Conservation (phyloP, 2,797 vertebrate genomes). For the Phylloscopus collybita region DNA sequence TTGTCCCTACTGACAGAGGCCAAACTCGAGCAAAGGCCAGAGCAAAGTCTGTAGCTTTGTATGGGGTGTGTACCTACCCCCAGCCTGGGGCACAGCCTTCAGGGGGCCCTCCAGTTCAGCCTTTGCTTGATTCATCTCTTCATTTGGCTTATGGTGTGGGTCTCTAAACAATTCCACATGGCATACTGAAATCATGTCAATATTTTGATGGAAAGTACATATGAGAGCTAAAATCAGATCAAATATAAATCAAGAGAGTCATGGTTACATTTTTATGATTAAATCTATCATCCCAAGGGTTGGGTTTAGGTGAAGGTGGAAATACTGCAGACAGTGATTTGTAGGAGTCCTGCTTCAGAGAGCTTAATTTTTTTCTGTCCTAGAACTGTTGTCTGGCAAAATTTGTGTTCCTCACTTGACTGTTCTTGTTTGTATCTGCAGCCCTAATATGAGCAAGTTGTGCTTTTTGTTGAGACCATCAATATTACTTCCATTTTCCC, state of each 20-base stretch:
- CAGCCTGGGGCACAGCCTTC: conserved; percentile 33
- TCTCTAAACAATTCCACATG: conserved; percentile 57
- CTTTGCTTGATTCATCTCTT: conserved; percentile 56
- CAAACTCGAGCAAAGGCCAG: neutral
- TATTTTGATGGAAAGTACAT: conserved; percentile 47
- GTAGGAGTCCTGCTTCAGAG: conserved; percentile 40
- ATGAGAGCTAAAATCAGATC: conserved; percentile 49
- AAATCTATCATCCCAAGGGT: conserved; percentile 53
- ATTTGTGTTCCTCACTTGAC: conserved; percentile 43
- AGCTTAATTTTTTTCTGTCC: conserved; percentile 51
- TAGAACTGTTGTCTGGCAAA: conserved; percentile 19
- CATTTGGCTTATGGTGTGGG: conserved; percentile 23
- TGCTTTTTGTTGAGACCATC: conserved; percentile 1
- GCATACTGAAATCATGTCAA: conserved; percentile 55
- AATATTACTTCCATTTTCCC: conserved; percentile 22
- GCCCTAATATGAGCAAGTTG: neutral
- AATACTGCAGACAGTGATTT: conserved; percentile 53
- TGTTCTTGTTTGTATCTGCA: conserved; percentile 28
- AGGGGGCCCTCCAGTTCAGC: neutral
- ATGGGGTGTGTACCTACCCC: neutral
- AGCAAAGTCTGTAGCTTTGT: neutral
- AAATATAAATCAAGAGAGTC: conserved; percentile 36
- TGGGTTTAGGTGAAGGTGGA: conserved; percentile 45
- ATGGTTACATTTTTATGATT: conserved; percentile 50
- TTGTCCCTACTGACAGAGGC: neutral